Conservation (phyloP, 2,888 invertebrate genomes). For the Punctoribates punctum region DNA sequence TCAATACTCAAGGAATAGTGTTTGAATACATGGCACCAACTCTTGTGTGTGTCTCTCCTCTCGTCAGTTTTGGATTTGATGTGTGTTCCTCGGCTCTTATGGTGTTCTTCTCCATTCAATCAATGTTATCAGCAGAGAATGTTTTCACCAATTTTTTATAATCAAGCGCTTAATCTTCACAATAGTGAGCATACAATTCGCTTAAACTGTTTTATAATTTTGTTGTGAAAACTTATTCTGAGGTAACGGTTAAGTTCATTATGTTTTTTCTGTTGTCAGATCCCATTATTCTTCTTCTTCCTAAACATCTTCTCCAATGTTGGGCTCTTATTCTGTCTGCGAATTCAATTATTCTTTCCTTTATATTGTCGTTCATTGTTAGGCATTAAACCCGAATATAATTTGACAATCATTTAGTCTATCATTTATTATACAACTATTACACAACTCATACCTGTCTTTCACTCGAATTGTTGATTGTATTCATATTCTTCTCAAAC, state of each 20-base stretch:
- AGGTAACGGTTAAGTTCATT: background rate
- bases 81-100: background rate
- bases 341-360: constrained; percentile 14
- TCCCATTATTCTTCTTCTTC: background rate
- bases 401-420: constrained; percentile 4
- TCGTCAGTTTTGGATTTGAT: background rate
- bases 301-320: background rate
- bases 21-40: background rate
- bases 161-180: constrained; percentile 21
- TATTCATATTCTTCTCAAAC: background rate
- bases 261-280: constrained; percentile 1
- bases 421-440: constrained; percentile 18
- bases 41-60: background rate
- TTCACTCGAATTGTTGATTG: background rate
- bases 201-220: background rate
- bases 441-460: constrained; percentile 10
- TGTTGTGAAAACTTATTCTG: background rate
- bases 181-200: constrained; percentile 16
- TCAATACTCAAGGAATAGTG: constrained; percentile 16
- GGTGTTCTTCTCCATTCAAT: background rate
- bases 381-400: constrained; percentile 14
- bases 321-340: constrained; percentile 1
- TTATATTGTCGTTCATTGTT: constrained; percentile 26
- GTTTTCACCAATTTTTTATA: constrained; percentile 6
- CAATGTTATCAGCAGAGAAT: constrained; percentile 22